phyloP scores from a whole-genome alignment of 2,113 vertebrate species.

The Anhinga rufa region DNA sequence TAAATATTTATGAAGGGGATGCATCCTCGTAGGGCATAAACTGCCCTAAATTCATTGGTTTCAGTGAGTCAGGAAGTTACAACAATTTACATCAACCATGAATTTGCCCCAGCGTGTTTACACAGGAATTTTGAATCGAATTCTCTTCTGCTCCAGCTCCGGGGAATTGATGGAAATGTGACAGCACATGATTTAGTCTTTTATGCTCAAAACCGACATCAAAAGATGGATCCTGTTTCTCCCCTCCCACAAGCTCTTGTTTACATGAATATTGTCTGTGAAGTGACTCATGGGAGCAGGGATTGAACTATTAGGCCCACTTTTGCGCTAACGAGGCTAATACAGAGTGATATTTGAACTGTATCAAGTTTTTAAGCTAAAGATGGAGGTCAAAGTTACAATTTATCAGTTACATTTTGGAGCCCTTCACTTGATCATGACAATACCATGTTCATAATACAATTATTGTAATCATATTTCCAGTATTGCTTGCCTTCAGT shows the following conservation, averaged over 20 bases:
- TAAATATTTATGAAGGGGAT: not conserved
- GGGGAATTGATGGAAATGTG: not conserved
- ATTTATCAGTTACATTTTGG: slow-evolving; percentile 65
- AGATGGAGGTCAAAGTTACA: slow-evolving; percentile 62
- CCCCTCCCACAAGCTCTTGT: slow-evolving; percentile 15
- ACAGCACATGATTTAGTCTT: not conserved
- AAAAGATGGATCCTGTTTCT: slow-evolving; percentile 34
- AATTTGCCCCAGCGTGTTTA: slow-evolving; percentile 24
- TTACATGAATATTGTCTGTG: slow-evolving; percentile 11
- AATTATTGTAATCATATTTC: slow-evolving; percentile 58
- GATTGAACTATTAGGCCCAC: not conserved
- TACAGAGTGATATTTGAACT: slow-evolving; percentile 48
- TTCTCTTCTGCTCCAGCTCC: not conserved
- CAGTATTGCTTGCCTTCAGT: slow-evolving; percentile 59
- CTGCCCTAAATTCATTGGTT: not conserved
- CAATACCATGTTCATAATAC: slow-evolving; percentile 37
- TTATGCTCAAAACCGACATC: not conserved
- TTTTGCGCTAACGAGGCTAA: slow-evolving; percentile 47
- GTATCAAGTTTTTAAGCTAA: slow-evolving; percentile 38
- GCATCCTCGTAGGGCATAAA: not conserved
- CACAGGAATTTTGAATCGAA: not conserved
- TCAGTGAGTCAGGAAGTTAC: not conserved
- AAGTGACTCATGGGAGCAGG: slow-evolving; percentile 5
- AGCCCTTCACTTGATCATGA: slow-evolving; percentile 58
- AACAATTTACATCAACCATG: not conserved